Conservation (phyloP, 2,888 invertebrate species). For the Tanytarsus gracilentus region DNA sequence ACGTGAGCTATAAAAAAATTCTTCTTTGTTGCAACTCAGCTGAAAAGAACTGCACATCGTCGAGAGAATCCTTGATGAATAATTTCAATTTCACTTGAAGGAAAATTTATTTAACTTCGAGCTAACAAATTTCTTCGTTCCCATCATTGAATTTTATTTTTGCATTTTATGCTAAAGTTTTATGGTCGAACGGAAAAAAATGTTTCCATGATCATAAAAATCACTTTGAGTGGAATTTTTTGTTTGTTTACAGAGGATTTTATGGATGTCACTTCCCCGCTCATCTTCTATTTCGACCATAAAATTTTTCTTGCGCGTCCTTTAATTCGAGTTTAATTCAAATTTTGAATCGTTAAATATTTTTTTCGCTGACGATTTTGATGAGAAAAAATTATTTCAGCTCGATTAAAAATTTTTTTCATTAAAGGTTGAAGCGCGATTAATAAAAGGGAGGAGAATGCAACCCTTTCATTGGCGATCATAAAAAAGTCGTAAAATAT, state of each 20-base stretch:
- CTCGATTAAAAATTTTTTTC: conserved; percentile 17
- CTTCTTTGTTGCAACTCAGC: conserved; percentile 1
- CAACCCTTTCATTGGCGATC: conserved; percentile 18
- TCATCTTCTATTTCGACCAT: conserved; percentile 5
- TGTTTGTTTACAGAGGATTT: conserved; percentile 20
- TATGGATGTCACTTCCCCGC: conserved; percentile 10
- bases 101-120: conserved; percentile 5
- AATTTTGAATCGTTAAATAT: conserved; percentile 17
- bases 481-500: conserved; percentile 23
- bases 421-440: background rate
- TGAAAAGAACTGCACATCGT: background rate
- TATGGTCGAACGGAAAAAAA: background rate
- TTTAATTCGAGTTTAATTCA: conserved; percentile 27
- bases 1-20: too few species aligned
- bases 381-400: conserved; percentile 16
- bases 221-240: conserved; percentile 1
- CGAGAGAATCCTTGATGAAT: conserved; percentile 22
- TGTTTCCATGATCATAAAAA: conserved; percentile 6
- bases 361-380: background rate
- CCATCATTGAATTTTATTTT: conserved; percentile 23
- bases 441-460: background rate
- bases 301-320: conserved; percentile 18
- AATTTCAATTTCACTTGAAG: conserved; percentile 17
- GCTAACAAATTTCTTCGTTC: background rate
- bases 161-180: conserved; percentile 25